These are phyloP conservation scores for Nasonia oneida DNA, from an alignment of 2,888 invertebrate species.

Conservation along the genomic window DNA sequence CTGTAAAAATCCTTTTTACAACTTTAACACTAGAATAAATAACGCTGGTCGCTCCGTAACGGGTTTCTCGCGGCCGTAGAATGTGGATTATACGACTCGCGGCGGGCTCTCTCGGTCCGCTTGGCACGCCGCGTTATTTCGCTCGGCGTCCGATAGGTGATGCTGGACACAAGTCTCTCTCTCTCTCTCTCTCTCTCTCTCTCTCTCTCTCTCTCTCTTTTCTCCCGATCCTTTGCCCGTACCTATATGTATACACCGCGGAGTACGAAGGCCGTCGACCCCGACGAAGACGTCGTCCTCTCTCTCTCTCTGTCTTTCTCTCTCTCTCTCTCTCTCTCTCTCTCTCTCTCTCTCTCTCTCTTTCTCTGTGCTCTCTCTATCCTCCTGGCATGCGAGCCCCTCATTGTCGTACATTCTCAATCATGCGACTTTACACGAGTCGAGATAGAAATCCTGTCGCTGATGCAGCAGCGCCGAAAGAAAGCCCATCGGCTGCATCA, in stretches of 20 bases:
- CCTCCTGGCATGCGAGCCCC: conserved; percentile 67
- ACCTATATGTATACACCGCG: conserved; percentile 23
- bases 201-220: conserved; percentile 39
- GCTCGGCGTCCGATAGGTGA: conserved; percentile 75
- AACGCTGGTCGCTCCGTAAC: conserved; percentile 63
- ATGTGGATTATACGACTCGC: conserved; percentile 70
- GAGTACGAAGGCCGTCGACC: conserved; percentile 76
- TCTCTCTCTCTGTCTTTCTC: conserved; percentile 31
- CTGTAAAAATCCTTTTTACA: conserved; percentile 22
- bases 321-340: conserved; percentile 61
- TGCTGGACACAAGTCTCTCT: conserved; percentile 71
- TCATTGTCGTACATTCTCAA: conserved; percentile 69
- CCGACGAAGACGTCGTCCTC: conserved; percentile 61
- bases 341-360: conserved; percentile 51
- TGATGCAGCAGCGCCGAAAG: conserved; percentile 9
- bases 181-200: conserved; percentile 44
- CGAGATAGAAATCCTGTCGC: conserved; percentile 37
- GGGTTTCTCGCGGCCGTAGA: conserved; percentile 70
- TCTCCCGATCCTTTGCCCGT: conserved; percentile 60
- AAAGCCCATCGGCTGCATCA: background rate
- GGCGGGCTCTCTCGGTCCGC: conserved; percentile 55
- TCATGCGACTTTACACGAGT: conserved; percentile 58
- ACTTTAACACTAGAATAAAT: conserved; percentile 27
- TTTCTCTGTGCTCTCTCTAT: conserved; percentile 7
- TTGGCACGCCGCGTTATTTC: conserved; percentile 64